phyloP scores from a whole-genome alignment of 92 coral and sea anemone genomes.

The Epizoanthus rinbou region DNA sequence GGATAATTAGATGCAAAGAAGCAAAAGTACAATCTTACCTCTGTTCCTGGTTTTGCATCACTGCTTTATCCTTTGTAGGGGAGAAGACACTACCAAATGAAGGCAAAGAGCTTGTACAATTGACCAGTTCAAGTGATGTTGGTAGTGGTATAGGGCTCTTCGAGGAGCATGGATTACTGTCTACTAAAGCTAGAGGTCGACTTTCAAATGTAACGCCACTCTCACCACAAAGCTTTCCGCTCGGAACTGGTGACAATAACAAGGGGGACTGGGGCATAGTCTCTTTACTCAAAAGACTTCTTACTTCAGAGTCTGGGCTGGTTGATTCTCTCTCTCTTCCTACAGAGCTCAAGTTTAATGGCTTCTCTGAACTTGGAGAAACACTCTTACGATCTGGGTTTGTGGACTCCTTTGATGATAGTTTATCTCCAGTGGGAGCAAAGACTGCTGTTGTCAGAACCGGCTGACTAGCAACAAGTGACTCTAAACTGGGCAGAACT shows the following conservation, averaged over 20 bases:
- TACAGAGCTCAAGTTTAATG: neutral
- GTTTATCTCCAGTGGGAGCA: neutral
- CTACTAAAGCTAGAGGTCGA: conserved; percentile 75
- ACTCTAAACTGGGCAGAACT: conserved; percentile 28
- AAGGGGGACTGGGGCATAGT: conserved; percentile 85
- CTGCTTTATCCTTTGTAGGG: conserved; percentile 43
- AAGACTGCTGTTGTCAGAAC: conserved; percentile 1
- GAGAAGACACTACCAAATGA: conserved; percentile 85
- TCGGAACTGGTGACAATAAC: conserved; percentile 68
- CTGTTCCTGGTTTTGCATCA: neutral
- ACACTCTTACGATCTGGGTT: neutral
- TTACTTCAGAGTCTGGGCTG: conserved; percentile 81
- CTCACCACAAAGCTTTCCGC: conserved; percentile 39
- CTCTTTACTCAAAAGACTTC: conserved; percentile 72
- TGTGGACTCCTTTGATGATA: neutral
- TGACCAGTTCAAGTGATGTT: conserved; percentile 50
- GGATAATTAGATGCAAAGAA: too few relatives aligned
- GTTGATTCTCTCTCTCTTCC: conserved; percentile 41
- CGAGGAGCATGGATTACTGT: conserved; percentile 87
- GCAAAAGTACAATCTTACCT: neutral
- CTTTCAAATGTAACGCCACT: conserved; percentile 48
- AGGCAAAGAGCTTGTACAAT: conserved; percentile 62
- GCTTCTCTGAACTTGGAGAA: neutral
- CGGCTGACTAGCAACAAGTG: conserved; percentile 7
- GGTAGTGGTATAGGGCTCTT: conserved; percentile 84